These are phyloP conservation scores for Phortica magna DNA, from an alignment of 2,888 invertebrate species.

Conservation along the genomic window DNA sequence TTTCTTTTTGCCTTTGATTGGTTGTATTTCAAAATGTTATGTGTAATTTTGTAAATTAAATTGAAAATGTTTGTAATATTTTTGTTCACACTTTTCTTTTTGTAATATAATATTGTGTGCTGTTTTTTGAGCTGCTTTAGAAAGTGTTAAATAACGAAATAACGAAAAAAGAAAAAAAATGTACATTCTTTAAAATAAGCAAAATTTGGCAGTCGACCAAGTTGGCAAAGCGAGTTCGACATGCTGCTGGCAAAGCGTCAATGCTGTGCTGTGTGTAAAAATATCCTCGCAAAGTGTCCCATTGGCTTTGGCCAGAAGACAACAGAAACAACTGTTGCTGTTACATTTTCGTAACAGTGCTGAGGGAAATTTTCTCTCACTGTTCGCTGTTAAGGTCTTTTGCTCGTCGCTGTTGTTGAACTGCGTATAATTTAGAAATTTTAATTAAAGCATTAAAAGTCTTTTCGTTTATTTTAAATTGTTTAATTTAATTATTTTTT, in stretches of 20 bases:
- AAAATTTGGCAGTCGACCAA: too few species aligned
- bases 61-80: not conserved
- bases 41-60: slow-evolving; percentile 14
- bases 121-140: not conserved
- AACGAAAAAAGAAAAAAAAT: not conserved
- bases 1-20: not conserved
- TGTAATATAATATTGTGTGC: too few species aligned
- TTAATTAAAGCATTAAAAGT: not conserved
- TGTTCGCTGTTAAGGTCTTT: not conserved
- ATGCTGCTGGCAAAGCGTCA: too few species aligned
- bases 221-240: too few species aligned
- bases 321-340: slow-evolving; percentile 29
- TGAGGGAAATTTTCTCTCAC: slow-evolving; percentile 27
- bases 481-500: not conserved
- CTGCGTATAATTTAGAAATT: not conserved
- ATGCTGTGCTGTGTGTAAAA: too few species aligned
- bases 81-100: too few species aligned
- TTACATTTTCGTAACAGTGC: not conserved
- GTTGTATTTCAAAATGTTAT: not conserved
- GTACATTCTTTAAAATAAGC: too few species aligned
- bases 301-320: not conserved
- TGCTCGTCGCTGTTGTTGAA: not conserved
- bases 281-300: too few species aligned
- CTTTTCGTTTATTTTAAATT: not conserved
- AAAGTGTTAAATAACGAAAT: too few species aligned